Percentiles rank a stretch among this genome's conserved stretches.
These are phyloP conservation scores for Meles meles DNA, from an alignment of 2,113 vertebrate genomes.

Conservation along the genomic window DNA sequence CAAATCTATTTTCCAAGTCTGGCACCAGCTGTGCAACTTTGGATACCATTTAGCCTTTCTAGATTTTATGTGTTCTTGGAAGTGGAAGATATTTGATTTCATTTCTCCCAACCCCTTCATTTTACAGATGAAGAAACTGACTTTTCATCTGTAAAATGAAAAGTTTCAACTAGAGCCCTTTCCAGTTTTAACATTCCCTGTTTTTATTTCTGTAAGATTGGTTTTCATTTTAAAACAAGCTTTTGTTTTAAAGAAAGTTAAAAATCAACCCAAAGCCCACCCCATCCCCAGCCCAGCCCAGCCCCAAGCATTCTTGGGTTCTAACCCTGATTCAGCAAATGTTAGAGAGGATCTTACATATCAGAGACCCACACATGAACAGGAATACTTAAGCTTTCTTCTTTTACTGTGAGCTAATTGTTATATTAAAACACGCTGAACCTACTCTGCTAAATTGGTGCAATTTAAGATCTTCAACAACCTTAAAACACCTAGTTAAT, in stretches of 20 bases:
- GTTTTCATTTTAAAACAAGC: constrained; percentile 21
- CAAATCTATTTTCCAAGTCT: background rate
- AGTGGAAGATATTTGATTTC: background rate
- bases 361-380: background rate
- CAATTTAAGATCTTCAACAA: constrained; percentile 62
- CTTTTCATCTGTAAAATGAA: constrained; percentile 41
- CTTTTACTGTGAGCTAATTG: constrained; percentile 19
- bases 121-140: constrained; percentile 41
- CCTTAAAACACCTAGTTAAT: constrained; percentile 64
- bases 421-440: constrained; percentile 38
- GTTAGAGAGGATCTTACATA: background rate
- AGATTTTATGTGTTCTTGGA: background rate
- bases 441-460: constrained; percentile 52
- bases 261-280: background rate
- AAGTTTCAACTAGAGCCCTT: background rate
- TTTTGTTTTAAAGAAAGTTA: background rate
- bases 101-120: background rate
- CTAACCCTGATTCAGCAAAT: background rate
- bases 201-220: background rate
- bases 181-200: background rate
- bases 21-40: background rate
- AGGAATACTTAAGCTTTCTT: background rate
- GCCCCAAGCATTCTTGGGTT: background rate
- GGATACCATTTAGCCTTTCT: background rate
- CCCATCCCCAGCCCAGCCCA: no score